Percentiles rank a stretch among this genome's conserved stretches.
Conservation (phyloP, 92 coral and sea anemone genomes). For the Umimayanthus kanabou region DNA sequence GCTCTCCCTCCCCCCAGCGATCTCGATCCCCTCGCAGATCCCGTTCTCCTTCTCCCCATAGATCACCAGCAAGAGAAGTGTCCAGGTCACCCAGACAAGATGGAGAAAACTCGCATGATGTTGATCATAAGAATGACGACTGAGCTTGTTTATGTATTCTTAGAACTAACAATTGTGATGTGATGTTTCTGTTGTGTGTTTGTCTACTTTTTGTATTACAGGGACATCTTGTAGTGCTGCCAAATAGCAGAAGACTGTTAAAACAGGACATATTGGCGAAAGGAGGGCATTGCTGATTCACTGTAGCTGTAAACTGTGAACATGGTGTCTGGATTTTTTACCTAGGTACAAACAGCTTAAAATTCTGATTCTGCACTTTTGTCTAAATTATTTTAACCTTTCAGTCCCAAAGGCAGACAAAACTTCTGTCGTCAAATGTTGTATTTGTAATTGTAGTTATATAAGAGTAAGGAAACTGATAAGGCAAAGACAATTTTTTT, state of each 20-base stretch:
- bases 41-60: slow-evolving; percentile 59
- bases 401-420: not conserved
- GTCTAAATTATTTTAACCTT: not conserved
- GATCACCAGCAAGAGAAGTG: slow-evolving; percentile 59
- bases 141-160: slow-evolving; percentile 40
- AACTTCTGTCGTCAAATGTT: not conserved
- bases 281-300: slow-evolving; percentile 42
- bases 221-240: slow-evolving; percentile 34
- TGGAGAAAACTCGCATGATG: slow-evolving; percentile 28
- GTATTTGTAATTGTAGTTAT: not conserved
- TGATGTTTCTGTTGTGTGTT: not conserved
- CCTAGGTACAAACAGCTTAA: slow-evolving; percentile 24
- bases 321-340: slow-evolving; percentile 34
- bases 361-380: slow-evolving; percentile 15
- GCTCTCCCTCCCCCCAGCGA: slow-evolving; percentile 30
- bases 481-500: too few relatives aligned
- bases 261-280: slow-evolving; percentile 18
- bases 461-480: too few relatives aligned
- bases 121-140: slow-evolving; percentile 40
- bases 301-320: slow-evolving; percentile 37
- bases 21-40: slow-evolving; percentile 68
- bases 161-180: slow-evolving; percentile 24
- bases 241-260: slow-evolving; percentile 15
- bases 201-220: slow-evolving; percentile 36
- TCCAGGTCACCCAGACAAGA: slow-evolving; percentile 75